Evolutionary conservation across 1,140 invertebrate species (phyloP), one percentile per base, ranked within the genome.

Genomic region (Diabrotica virgifera): DNA sequence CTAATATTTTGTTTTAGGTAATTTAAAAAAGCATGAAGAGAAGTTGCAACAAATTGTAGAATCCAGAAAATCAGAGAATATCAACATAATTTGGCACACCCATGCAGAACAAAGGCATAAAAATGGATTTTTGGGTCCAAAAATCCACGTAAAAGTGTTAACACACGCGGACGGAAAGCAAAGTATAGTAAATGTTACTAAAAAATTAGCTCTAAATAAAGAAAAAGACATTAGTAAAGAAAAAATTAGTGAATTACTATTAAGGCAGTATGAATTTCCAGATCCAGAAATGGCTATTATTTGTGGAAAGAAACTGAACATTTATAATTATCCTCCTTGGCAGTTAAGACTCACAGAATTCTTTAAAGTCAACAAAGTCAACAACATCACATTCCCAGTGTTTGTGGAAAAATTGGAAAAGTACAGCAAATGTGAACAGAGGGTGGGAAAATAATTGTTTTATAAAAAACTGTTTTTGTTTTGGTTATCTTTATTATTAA

Each of bases 291-390:
- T 90, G 65, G 85, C 83, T 46, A 73, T 90, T 62, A 83, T 86
- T 72, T 87, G 82, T 73, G 87, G 87, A 24, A 76, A 82, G 24
- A 70, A 77, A 50, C 85, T 84, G 70, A 83, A 78, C 64, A 85
- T 86, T 50, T 82, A 82, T 74, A 87, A 86, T 63, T 80, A 88
- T 75, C 78, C 89, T 13, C 88, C 88, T 50, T 90, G 88, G 89
- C 88, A 90, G 71, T 86, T 88, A 70, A 82, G 85, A 80, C 72
- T 87, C 53, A 87, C 88, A 40, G 88, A 89, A 80, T 89, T 90
- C 79, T 76, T 87, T 78, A 85, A 81, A 78, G 70, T 87, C 68
- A 80, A 82, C 66, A 74, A 80, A 64, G 81, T 85, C 69, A 77
- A 83, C 73, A 81, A 74, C 73, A 65, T 89, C 67, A 81, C 79